A percentile compares a stretch with the other conserved stretches of the same genome.
These are phyloP conservation scores for Pediacus dermestoides DNA, from an alignment of 2,888 invertebrate species.

Conservation along the genomic window DNA sequence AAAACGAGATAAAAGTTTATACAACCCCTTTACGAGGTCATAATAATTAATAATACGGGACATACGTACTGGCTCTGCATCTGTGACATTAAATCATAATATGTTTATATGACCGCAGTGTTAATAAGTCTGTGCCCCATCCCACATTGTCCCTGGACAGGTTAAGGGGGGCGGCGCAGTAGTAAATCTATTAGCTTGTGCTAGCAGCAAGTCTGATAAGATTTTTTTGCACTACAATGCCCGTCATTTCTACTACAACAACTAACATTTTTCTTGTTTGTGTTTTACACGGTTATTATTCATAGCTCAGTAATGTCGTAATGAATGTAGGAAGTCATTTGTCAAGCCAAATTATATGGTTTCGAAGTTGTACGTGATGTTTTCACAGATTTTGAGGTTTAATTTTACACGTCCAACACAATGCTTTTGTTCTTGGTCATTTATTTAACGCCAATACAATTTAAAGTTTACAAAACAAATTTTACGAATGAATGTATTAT, in stretches of 20 bases:
- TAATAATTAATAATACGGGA: slow-evolving; percentile 45
- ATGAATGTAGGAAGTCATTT: slow-evolving; percentile 16
- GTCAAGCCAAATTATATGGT: slow-evolving; percentile 13
- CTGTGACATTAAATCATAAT: slow-evolving; percentile 45
- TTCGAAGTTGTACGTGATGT: slow-evolving; percentile 21
- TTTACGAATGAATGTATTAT: too few species aligned
- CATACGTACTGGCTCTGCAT: slow-evolving; percentile 30
- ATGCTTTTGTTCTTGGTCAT: slow-evolving; percentile 1
- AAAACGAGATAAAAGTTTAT: slow-evolving; percentile 46
- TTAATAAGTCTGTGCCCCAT: slow-evolving; percentile 31
- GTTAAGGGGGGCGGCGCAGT: too few species aligned
- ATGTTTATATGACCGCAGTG: slow-evolving; percentile 41
- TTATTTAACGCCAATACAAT: not conserved
- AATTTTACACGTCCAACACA: slow-evolving; percentile 9
- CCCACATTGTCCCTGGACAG: slow-evolving; percentile 4
- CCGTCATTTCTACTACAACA: not conserved
- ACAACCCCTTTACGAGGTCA: slow-evolving; percentile 43
- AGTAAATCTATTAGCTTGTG: too few species aligned
- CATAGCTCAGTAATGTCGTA: not conserved
- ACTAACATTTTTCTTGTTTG: not conserved
- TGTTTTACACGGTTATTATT: slow-evolving; percentile 1
- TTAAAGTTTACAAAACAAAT: too few species aligned
- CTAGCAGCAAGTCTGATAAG: too few species aligned
- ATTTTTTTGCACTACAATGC: too few species aligned
- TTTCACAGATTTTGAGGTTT: slow-evolving; percentile 17